These are phyloP conservation scores for Malurus cyaneus DNA, from an alignment of 2,113 vertebrate species.

Conservation along the genomic window DNA sequence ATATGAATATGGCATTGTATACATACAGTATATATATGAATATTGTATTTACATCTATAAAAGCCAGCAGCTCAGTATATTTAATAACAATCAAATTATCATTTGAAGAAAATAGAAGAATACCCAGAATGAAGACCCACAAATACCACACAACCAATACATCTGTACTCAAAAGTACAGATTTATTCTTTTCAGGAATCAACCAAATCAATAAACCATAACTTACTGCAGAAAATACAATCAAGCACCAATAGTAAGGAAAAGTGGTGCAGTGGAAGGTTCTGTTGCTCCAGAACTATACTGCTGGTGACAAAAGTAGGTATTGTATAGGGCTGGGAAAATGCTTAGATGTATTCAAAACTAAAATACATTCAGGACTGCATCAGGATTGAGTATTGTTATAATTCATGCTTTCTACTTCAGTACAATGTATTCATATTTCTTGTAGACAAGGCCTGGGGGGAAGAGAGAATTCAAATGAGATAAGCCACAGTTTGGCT, in stretches of 20 bases:
- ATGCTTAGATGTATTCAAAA: neutral
- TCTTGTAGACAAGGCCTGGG: conserved; percentile 34
- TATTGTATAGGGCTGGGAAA: neutral
- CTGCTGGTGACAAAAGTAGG: neutral
- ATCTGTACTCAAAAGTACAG: neutral
- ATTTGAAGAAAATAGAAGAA: neutral
- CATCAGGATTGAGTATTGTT: neutral
- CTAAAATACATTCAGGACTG: neutral
- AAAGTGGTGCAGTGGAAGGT: neutral
- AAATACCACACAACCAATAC: neutral
- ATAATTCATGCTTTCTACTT: neutral
- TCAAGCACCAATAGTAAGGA: neutral
- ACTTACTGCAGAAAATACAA: neutral
- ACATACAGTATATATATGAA: neutral
- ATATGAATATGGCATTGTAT: neutral
- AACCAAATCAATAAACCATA: neutral
- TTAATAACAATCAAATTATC: neutral
- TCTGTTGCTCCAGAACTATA: neutral
- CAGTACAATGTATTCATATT: neutral
- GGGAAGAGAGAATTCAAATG: conserved; percentile 42
- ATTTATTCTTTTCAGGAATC: neutral
- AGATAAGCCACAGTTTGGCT: neutral
- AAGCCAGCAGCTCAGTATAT: neutral
- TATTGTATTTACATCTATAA: neutral
- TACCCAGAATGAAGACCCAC: neutral